These are phyloP conservation scores for Sitophilus oryzae DNA, from an alignment of 1,140 invertebrate species.

Conservation along the genomic window DNA sequence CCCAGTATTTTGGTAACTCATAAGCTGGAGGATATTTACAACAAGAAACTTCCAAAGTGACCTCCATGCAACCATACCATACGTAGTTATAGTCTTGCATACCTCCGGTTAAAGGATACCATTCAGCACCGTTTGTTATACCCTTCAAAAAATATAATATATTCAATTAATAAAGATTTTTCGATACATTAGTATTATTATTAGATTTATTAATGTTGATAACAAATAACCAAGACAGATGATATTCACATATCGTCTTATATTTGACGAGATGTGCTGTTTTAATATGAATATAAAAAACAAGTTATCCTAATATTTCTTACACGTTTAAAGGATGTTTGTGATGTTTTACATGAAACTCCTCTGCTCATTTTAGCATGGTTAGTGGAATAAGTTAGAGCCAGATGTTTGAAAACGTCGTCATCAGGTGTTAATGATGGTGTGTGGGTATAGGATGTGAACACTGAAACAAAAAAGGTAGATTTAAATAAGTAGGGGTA, in stretches of 20 bases:
- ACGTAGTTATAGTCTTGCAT: slow-evolving; percentile 99
- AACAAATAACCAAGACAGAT: no score
- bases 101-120: slow-evolving; percentile 83
- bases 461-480: slow-evolving; percentile 59
- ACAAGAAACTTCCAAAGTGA: slow-evolving; percentile 95
- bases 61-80: slow-evolving; percentile 96
- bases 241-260: no score
- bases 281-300: no score
- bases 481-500: no score
- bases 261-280: no score
- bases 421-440: slow-evolving; percentile 88
- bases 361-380: slow-evolving; percentile 82
- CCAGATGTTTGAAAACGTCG: slow-evolving; percentile 86
- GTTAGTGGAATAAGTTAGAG: slow-evolving; percentile 82
- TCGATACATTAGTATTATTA: no score
- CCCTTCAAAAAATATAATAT: slow-evolving; percentile 51
- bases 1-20: slow-evolving; percentile 87
- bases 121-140: slow-evolving; percentile 87
- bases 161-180: neutral
- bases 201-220: no score
- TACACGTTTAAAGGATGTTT: slow-evolving; percentile 61
- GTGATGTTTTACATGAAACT: slow-evolving; percentile 69
- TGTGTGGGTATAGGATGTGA: slow-evolving; percentile 68
- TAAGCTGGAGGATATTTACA: slow-evolving; percentile 88
- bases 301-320: no score